A percentile compares a stretch with the other conserved stretches of the same genome.
phyloP scores from a whole-genome alignment of 2,797 vertebrate genomes.

The Chaetophractus vellerosus region DNA sequence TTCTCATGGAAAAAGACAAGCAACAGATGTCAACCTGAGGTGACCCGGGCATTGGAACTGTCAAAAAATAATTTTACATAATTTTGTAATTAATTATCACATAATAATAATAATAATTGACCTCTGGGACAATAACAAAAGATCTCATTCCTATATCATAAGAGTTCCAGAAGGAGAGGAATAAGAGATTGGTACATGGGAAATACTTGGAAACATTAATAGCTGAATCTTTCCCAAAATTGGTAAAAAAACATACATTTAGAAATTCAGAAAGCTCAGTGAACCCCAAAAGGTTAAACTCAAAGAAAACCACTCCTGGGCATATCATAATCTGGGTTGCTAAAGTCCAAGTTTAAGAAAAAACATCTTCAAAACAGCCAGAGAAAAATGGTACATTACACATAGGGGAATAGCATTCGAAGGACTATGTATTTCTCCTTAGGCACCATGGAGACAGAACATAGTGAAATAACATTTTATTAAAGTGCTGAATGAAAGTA shows the following conservation, averaged over 20 bases:
- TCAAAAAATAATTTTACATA: slow-evolving; percentile 37
- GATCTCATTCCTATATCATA: not conserved
- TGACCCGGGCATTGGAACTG: not conserved
- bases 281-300: not conserved
- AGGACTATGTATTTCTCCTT: not conserved
- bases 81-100: not conserved
- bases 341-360: slow-evolving; percentile 15
- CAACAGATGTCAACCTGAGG: not conserved
- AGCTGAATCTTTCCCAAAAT: not conserved
- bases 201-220: not conserved
- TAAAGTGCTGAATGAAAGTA: slow-evolving; percentile 34
- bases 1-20: not conserved
- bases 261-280: not conserved
- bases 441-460: not conserved
- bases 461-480: slow-evolving; percentile 13
- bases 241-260: not conserved
- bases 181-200: not conserved
- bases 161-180: not conserved
- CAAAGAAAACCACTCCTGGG: not conserved
- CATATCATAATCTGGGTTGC: not conserved
- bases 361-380: not conserved
- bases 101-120: not conserved
- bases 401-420: not conserved
- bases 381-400: not conserved
- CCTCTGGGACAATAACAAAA: not conserved